Conservation (phyloP, 1,140 invertebrate species). For the Drosophila ficusphila region DNA sequence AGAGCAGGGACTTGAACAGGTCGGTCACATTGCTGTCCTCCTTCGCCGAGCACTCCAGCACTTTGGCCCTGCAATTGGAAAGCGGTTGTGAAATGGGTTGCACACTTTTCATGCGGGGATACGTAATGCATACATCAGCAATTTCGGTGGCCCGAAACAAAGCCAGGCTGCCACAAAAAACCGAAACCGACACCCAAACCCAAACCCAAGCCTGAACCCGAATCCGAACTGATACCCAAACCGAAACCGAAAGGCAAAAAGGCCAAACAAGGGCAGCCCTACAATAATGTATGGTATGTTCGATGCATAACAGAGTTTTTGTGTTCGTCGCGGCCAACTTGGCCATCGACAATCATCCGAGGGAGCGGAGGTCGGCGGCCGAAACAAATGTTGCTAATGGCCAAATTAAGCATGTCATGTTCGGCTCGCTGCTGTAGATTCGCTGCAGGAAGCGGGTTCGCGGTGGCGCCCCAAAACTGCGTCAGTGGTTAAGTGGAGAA, state of each 20-base stretch:
- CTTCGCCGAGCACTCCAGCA: constrained; percentile 93
- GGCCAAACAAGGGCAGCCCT: constrained; percentile 13
- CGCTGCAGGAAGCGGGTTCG: constrained; percentile 17
- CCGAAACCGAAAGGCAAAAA: constrained; percentile 17
- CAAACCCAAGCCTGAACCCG: no score
- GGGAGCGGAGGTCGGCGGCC: not conserved
- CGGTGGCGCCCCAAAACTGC: not conserved
- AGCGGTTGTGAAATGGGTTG: constrained; percentile 24
- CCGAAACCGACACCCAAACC: constrained; percentile 1
- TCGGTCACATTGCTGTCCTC: constrained; percentile 91
- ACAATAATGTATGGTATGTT: constrained; percentile 36
- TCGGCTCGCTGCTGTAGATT: constrained; percentile 6
- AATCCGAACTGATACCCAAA: no score
- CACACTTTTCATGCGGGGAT: constrained; percentile 35
- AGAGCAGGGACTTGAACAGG: constrained; percentile 89
- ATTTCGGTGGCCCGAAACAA: constrained; percentile 3
- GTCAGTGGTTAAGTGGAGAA: constrained; percentile 1
- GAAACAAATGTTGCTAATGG: constrained; percentile 55
- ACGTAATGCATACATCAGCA: constrained; percentile 25
- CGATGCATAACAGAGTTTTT: constrained; percentile 44
- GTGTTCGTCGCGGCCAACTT: constrained; percentile 14
- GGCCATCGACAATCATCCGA: constrained; percentile 14
- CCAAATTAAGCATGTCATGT: constrained; percentile 65
- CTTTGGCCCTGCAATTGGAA: constrained; percentile 86
- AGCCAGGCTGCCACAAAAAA: constrained; percentile 18